These are phyloP conservation scores for Onthophagus taurus DNA, from an alignment of 1,140 invertebrate genomes.

Conservation along the genomic window DNA sequence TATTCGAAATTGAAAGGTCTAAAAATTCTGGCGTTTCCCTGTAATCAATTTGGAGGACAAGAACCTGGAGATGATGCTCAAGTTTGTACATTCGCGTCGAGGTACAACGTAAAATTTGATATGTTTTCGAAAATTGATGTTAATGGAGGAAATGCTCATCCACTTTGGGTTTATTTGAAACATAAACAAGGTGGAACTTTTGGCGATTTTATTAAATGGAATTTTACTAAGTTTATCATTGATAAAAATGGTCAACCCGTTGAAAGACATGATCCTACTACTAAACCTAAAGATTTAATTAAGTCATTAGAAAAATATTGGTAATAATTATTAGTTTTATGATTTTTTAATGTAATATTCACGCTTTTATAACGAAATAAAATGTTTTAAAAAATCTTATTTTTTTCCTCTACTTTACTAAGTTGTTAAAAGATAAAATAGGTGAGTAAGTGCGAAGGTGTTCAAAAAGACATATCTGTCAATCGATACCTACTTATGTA, in stretches of 20 bases:
- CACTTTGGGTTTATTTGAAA: constrained; percentile 83
- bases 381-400: no score
- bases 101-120: constrained; percentile 69
- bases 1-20: constrained; percentile 56
- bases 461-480: no score
- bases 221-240: constrained; percentile 93
- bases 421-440: no score
- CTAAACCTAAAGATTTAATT: constrained; percentile 58
- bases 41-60: constrained; percentile 82
- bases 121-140: constrained; percentile 75
- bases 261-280: constrained; percentile 66
- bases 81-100: constrained; percentile 63
- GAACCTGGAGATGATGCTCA: constrained; percentile 65
- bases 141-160: constrained; percentile 76
- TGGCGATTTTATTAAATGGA: constrained; percentile 85
- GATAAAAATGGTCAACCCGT: constrained; percentile 79
- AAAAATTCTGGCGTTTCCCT: constrained; percentile 71
- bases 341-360: no score
- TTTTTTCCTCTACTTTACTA: no score
- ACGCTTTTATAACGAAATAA: no score
- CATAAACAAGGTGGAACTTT: constrained; percentile 55
- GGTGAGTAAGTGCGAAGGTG: no score
- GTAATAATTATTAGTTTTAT: no score
- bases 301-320: constrained; percentile 60
- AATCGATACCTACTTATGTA: no score